Evolutionary conservation across 2,888 invertebrate species (phyloP).

Genomic region (Ecliptopera silaceata): DNA sequence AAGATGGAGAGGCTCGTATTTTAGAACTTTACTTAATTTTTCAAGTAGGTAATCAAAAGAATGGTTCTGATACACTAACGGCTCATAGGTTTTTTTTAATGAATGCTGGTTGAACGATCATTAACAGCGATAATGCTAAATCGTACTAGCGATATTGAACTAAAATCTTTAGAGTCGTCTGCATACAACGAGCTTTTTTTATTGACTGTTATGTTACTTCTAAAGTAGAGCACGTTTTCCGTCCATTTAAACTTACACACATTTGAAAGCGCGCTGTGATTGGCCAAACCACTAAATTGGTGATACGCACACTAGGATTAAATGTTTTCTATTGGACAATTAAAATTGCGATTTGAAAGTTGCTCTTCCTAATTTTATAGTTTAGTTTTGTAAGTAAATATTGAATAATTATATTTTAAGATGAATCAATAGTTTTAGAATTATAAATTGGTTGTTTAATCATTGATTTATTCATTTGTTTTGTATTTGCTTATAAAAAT

Average conservation of each 20-base stretch:
- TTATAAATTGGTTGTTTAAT: not conserved
- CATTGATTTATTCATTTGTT: not conserved
- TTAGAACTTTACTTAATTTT: too few relatives aligned
- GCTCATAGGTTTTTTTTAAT: too few relatives aligned
- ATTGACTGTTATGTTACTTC: not conserved
- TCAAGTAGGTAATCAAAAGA: too few relatives aligned
- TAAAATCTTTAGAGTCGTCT: too few relatives aligned
- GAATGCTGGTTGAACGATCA: too few relatives aligned
- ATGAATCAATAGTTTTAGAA: not conserved
- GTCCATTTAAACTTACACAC: constrained; percentile 24
- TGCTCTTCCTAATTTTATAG: constrained; percentile 32
- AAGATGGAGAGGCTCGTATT: too few relatives aligned
- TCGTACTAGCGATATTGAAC: too few relatives aligned
- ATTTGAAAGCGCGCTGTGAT: constrained; percentile 25
- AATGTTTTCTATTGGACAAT: constrained; percentile 18
- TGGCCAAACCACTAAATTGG: constrained; percentile 22
- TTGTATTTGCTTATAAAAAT: constrained; percentile 14
- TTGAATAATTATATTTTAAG: not conserved
- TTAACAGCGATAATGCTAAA: too few relatives aligned
- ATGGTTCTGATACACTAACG: too few relatives aligned
- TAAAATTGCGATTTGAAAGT: constrained; percentile 11
- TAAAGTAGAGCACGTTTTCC: constrained; percentile 38
- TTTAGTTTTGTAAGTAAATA: constrained; percentile 16
- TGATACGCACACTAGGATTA: not conserved
- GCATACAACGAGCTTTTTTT: not conserved